Percentiles rank a stretch among this genome's conserved stretches.
Evolutionary conservation across 2,888 invertebrate species (phyloP).

Genomic region (Drosophila niveifrons): DNA sequence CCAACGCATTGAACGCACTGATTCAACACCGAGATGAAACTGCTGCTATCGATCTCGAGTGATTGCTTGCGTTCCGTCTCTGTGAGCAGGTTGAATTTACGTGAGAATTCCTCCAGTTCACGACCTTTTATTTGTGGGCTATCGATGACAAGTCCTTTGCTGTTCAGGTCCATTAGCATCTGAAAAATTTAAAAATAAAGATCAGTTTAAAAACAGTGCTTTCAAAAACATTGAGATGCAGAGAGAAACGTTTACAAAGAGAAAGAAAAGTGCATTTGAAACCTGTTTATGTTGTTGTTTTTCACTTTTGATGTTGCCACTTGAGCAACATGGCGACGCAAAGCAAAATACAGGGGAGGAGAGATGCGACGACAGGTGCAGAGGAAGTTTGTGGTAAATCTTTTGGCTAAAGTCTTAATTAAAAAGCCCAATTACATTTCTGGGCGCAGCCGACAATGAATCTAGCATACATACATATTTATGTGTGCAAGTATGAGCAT

Average conservation of each 20-base stretch:
- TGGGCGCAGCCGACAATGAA: constrained; percentile 50
- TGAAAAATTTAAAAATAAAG: constrained; percentile 82
- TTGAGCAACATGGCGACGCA: constrained; percentile 73
- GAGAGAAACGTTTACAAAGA: constrained; percentile 17
- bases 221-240: constrained; percentile 6
- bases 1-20: constrained; percentile 98
- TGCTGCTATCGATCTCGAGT: constrained; percentile 92
- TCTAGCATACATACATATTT: constrained; percentile 38
- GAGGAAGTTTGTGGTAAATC: constrained; percentile 30
- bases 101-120: constrained; percentile 93
- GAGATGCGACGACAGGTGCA: constrained; percentile 35
- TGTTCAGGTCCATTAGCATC: constrained; percentile 97
- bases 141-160: constrained; percentile 93
- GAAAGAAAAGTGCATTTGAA: constrained; percentile 63
- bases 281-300: constrained; percentile 50
- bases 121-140: constrained; percentile 92
- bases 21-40: constrained; percentile 93
- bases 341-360: constrained; percentile 11
- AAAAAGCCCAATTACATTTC: constrained; percentile 59
- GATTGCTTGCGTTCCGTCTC: constrained; percentile 92
- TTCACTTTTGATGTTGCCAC: constrained; percentile 58
- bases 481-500: constrained; percentile 22
- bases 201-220: constrained; percentile 18
- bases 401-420: constrained; percentile 57
- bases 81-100: constrained; percentile 92